A percentile compares a stretch with the other conserved stretches of the same genome.
Evolutionary conservation across 30 jellyfish, hydroid and myxozoan species (phyloP).

Genomic region (Mastigias papua): DNA sequence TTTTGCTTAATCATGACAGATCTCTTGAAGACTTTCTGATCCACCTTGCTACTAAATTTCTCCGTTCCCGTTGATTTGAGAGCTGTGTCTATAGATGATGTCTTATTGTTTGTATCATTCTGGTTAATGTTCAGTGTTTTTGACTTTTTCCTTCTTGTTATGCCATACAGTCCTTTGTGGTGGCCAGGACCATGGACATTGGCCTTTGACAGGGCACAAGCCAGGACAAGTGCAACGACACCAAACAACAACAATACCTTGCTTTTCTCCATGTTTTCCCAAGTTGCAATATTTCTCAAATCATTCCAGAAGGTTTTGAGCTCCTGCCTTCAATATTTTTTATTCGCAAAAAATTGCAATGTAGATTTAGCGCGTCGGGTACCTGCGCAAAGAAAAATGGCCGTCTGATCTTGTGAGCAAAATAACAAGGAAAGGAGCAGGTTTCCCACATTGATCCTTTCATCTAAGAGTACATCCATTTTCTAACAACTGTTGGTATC

Average conservation of each 20-base stretch:
- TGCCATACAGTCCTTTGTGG: conserved; percentile 56
- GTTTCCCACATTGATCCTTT: background rate
- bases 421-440: background rate
- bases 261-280: too few relatives aligned
- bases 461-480: background rate
- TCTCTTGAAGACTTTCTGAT: background rate
- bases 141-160: background rate
- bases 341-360: background rate
- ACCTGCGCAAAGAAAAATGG: conserved; percentile 6
- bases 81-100: background rate
- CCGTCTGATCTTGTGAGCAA: conserved; percentile 19
- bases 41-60: background rate
- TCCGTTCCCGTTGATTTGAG: background rate
- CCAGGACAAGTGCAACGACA: background rate
- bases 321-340: background rate
- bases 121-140: background rate
- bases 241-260: background rate
- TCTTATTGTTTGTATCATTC: background rate
- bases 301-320: background rate
- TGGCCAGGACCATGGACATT: conserved; percentile 30
- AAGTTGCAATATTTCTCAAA: too few relatives aligned
- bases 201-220: background rate
- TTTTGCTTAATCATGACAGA: background rate
- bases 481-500: background rate
- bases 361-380: background rate